These are phyloP conservation scores for Caenorhabditis sulstoni DNA, from an alignment of 2,888 invertebrate genomes.

Conservation along the genomic window DNA sequence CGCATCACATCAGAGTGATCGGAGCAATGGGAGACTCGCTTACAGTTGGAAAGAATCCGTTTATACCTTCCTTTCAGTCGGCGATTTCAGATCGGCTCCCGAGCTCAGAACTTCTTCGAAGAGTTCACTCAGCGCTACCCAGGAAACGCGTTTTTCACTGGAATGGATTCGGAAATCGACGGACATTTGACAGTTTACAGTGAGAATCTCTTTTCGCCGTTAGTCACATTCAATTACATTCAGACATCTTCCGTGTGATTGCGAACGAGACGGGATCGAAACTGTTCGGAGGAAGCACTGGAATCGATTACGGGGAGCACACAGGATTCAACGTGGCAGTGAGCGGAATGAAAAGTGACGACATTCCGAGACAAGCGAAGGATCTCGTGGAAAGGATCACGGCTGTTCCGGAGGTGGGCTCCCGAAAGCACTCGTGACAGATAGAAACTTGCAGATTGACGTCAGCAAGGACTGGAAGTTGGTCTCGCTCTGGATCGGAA, in stretches of 20 bases:
- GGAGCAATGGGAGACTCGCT: conserved; percentile 71
- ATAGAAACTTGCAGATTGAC: conserved; percentile 49
- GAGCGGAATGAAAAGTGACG: conserved; percentile 64
- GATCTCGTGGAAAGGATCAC: conserved; percentile 28
- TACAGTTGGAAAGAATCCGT: conserved; percentile 57
- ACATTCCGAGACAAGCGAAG: conserved; percentile 68
- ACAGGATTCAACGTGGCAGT: conserved; percentile 66
- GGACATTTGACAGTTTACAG: conserved; percentile 52
- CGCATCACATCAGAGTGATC: conserved; percentile 70
- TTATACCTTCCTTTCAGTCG: conserved; percentile 2
- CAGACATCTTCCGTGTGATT: conserved; percentile 84
- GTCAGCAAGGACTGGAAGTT: conserved; percentile 73
- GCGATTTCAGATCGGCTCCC: conserved; percentile 37
- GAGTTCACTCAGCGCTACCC: conserved; percentile 22
- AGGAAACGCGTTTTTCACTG: conserved; percentile 53
- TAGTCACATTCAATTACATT: conserved; percentile 13
- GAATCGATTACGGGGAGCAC: conserved; percentile 83
- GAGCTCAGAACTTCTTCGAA: conserved; percentile 37
- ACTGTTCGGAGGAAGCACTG: conserved; percentile 86
- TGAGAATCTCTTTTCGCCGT: conserved; percentile 7
- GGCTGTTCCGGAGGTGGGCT: conserved; percentile 7
- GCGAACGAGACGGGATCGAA: conserved; percentile 85
- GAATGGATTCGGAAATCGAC: conserved; percentile 47
- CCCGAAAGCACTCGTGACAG: background rate
- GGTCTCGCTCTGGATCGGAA: conserved; percentile 73